Evolutionary conservation across 2,113 vertebrate genomes (phyloP).

Genomic region (Fregetta grallaria): DNA sequence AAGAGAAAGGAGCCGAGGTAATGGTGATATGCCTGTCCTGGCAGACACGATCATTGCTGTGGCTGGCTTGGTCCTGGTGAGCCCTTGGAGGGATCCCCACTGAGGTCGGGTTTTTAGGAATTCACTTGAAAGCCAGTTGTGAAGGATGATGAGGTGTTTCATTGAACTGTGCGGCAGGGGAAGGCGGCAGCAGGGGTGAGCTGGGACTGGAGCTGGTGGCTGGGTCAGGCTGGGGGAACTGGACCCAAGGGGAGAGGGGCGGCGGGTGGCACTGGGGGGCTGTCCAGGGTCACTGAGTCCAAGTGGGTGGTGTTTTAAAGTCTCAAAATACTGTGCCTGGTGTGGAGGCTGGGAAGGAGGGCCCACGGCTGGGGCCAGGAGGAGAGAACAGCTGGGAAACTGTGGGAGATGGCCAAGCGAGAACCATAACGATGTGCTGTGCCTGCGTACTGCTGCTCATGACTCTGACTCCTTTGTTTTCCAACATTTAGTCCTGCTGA

Average conservation of each 20-base stretch:
- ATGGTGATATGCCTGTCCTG: not conserved
- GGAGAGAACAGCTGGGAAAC: not conserved
- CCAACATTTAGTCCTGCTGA: not conserved
- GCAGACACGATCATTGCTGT: fast-evolving
- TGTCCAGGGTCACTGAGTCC: not conserved
- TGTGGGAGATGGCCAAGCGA: not conserved
- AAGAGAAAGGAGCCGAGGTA: not conserved
- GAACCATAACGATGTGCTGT: not conserved
- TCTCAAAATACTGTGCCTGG: not conserved
- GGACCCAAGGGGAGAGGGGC: not conserved
- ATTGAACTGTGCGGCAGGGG: not conserved
- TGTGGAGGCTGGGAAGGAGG: not conserved
- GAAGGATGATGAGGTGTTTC: not conserved
- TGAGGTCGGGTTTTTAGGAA: not conserved
- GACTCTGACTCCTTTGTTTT: not conserved
- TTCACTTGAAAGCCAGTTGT: not conserved
- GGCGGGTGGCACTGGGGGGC: fast-evolving
- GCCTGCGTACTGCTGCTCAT: not conserved
- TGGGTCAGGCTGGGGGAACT: not conserved
- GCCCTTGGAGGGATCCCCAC: not conserved
- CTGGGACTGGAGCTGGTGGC: not conserved
- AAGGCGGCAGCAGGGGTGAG: not conserved
- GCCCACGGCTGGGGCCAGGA: not conserved
- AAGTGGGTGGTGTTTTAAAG: fast-evolving
- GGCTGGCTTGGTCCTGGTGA: not conserved